Evolutionary conservation across 2,113 vertebrate species (phyloP), one percentile per base, ranked within the genome.

Genomic region (Cisticola juncidis): DNA sequence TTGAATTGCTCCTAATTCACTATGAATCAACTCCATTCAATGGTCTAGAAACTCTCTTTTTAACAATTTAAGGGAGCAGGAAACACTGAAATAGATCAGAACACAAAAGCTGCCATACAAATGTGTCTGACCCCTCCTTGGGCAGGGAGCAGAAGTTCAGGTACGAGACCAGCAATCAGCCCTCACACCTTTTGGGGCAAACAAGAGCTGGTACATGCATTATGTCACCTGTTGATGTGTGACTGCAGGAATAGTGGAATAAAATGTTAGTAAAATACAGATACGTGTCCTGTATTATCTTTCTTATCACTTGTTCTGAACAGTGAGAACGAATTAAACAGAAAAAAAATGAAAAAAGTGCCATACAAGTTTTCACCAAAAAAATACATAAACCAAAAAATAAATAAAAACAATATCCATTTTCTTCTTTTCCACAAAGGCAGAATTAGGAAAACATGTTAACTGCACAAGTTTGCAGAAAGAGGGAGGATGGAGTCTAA

Each of bases 1-100:
- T 86, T 76, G 79, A 93, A 92, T 92, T 70, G 74, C 71, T 96
- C 68, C 64, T 88, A 90, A 82, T 85, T 95, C 47, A 36, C 74
- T 60, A 31, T 86, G 87, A 95, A 88, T 95, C 82, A 88, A 38
- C 76, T 78, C 76, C 51, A 54, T 90, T 92, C 90, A 70, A 20
- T 6, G 7, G 68, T 62, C 47, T 70, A 70, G 88, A 93, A 95
- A 64, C 31, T 80, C 89, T 72, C 78, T 36, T 29, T 89, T 61
- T 77, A 73, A 70, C 86, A 81, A 44, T 4, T 28, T 47, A 85
- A 76, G 78, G 33, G 79, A 92, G 40, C 47, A 71, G 64, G 51
- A 92, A 86, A 44, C 31, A 26, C 50, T 84, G 64, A 77, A 82
- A 88, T 51, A 66, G 70, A 47, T 18, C 35, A 7, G 44, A 38